Base-by-base conservation (phyloP, 37 sponge, comb jelly and placozoan genomes). In the Cliona cf. orientalis region DNA sequence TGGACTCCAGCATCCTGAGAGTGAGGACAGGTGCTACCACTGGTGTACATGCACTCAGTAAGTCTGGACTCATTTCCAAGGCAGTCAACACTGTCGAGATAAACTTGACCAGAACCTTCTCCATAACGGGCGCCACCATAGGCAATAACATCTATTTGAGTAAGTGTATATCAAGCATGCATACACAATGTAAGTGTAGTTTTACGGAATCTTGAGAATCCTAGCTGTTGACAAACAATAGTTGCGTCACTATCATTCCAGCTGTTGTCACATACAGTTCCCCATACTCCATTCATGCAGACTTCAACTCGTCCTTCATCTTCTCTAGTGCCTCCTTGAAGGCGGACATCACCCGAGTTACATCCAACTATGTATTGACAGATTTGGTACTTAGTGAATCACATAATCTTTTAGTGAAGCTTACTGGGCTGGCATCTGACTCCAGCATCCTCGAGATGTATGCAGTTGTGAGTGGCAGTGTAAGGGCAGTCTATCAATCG, bases 391-490 rank as follows among this genome's bases (percentile, higher is more conserved):
- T n/a, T n/a, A n/a, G n/a, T n/a, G n/a, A n/a, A n/a, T n/a, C n/a
- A n/a, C n/a, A n/a, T n/a, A n/a, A n/a, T n/a, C n/a, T n/a, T n/a
- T n/a, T n/a, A n/a, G n/a, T n/a, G n/a, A n/a, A n/a, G n/a, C n/a
- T n/a, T n/a, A n/a, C 39, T 67, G 32, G 82, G 46, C 49, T 42
- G 46, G 49, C 85, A 84, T 1, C 37, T 38, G 32, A 84, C 76
- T 76, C 85, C 70, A 61, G 77, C 85, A 84, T 84, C 85, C 41
- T 76, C 77, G 60, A 1, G 7, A 45, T 76, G 77, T 14, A 33
- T 58, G 40, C 85, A 84, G 42, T 46, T 66, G 38, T 29, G 66
- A 9, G 38, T 66, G 4, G 72, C 6, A 42, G 3, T 39, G 39
- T 22, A 14, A 23, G 58, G 34, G 26, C 75, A 75, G 42, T 75